These are phyloP conservation scores for Corbicula japonica DNA, from an alignment of 2,888 invertebrate genomes.

Conservation along the genomic window DNA sequence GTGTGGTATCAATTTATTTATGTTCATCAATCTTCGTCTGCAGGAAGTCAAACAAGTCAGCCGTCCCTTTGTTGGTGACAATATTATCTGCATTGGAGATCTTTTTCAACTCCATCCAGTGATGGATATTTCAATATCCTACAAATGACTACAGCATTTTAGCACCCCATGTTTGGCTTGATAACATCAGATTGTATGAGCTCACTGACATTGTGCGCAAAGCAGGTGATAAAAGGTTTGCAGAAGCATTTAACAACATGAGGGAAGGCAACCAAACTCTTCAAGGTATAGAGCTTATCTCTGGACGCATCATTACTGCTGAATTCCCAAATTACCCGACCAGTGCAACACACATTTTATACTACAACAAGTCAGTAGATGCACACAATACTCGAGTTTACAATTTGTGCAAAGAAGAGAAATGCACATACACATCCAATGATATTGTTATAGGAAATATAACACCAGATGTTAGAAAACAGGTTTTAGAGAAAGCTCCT, in stretches of 20 bases:
- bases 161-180: constrained; percentile 19
- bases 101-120: constrained; percentile 23
- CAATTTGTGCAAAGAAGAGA: not conserved
- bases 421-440: constrained; percentile 7
- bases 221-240: constrained; percentile 18
- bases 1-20: constrained; percentile 4
- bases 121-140: constrained; percentile 15
- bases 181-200: constrained; percentile 20
- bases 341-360: constrained; percentile 27
- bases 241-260: constrained; percentile 29
- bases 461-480: constrained; percentile 11
- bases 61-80: constrained; percentile 15
- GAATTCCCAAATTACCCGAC: constrained; percentile 36
- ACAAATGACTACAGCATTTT: not conserved
- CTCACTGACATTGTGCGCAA: constrained; percentile 29
- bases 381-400: constrained; percentile 21
- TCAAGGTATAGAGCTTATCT: constrained; percentile 5
- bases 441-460: constrained; percentile 45
- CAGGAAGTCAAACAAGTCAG: constrained; percentile 13
- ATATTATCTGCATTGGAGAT: constrained; percentile 20
- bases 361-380: constrained; percentile 35
- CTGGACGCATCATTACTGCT: too few relatives aligned
- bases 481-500: constrained; percentile 24
- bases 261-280: constrained; percentile 38
- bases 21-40: constrained; percentile 13